These are phyloP conservation scores for Cheilosia impressa DNA, from an alignment of 2,888 invertebrate species.

Conservation along the genomic window DNA sequence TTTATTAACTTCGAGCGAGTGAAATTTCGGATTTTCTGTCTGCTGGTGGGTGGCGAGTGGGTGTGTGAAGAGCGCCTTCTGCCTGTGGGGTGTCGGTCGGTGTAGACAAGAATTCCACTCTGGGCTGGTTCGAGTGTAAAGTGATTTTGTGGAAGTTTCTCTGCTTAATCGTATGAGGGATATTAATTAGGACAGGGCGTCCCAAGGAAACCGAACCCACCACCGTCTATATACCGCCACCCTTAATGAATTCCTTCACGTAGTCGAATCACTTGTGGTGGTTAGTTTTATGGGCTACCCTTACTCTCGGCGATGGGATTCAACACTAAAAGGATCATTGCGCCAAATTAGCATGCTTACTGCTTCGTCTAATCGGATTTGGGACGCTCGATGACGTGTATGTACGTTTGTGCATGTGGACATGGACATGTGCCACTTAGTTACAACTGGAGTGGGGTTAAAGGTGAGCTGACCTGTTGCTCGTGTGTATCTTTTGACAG, in stretches of 20 bases:
- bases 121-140: conserved; percentile 50
- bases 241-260: conserved; percentile 70
- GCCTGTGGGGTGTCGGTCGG: conserved; percentile 16
- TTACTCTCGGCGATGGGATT: not conserved
- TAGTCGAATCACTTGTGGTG: conserved; percentile 72
- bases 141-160: conserved; percentile 58
- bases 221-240: conserved; percentile 26
- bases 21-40: conserved; percentile 68
- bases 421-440: conserved; percentile 61
- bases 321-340: conserved; percentile 69
- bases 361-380: conserved; percentile 74
- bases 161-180: conserved; percentile 68
- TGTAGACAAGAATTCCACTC: conserved; percentile 60
- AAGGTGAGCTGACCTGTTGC: conserved; percentile 72
- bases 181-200: conserved; percentile 72
- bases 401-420: conserved; percentile 22
- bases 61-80: conserved; percentile 11
- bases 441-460: conserved; percentile 42
- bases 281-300: conserved; percentile 65
- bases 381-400: conserved; percentile 64
- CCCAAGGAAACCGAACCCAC: conserved; percentile 70
- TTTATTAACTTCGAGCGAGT: conserved; percentile 73
- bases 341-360: conserved; percentile 73
- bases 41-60: conserved; percentile 7
- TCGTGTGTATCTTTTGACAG: conserved; percentile 70